Evolutionary conservation across 2,888 invertebrate genomes (phyloP).

Genomic region (Ctena decussata): DNA sequence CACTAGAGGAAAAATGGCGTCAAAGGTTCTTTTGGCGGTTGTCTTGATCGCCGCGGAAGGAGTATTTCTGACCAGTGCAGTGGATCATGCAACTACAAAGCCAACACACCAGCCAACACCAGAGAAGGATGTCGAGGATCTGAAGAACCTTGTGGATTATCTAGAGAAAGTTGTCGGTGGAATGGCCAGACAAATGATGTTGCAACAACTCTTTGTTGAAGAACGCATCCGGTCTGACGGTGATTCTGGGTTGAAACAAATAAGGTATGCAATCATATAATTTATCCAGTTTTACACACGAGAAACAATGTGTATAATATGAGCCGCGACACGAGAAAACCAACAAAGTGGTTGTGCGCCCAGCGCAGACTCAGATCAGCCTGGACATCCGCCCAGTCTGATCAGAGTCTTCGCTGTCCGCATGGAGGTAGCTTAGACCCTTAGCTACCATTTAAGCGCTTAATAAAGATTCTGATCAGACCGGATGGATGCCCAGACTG

Average conservation of each 20-base stretch:
- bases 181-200: conserved; percentile 74
- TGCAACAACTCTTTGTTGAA: conserved; percentile 78
- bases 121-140: neutral
- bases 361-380: too few relatives aligned
- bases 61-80: neutral
- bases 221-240: conserved; percentile 69
- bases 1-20: neutral
- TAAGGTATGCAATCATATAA: too few relatives aligned
- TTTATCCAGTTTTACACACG: too few relatives aligned
- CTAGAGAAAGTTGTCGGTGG: conserved; percentile 43
- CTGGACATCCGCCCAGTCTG: too few relatives aligned
- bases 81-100: neutral
- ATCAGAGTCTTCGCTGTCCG: too few relatives aligned
- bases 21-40: neutral
- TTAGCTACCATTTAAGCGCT: too few relatives aligned
- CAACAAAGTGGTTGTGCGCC: too few relatives aligned
- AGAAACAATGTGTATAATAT: too few relatives aligned
- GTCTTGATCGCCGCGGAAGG: neutral
- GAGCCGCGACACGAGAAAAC: too few relatives aligned
- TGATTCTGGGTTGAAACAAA: conserved; percentile 66
- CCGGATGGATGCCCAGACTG: too few relatives aligned
- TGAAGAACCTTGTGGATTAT: conserved; percentile 1
- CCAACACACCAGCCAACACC: neutral
- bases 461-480: too few relatives aligned
- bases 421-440: too few relatives aligned